Conservation (phyloP, 2,113 vertebrate genomes). For the Leucosticte australis region DNA sequence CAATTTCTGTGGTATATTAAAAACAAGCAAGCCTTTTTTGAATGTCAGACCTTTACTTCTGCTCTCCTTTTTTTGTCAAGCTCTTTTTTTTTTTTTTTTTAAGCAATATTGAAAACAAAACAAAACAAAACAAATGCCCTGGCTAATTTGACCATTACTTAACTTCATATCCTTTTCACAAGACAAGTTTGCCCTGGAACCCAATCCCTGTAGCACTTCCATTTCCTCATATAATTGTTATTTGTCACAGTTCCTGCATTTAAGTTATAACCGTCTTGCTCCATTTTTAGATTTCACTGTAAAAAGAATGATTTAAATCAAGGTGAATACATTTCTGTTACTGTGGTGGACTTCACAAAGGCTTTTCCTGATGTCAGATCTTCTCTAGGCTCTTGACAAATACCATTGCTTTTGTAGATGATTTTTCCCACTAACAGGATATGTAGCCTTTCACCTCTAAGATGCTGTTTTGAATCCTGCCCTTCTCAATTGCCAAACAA, state of each 20-base stretch:
- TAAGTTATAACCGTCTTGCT: background rate
- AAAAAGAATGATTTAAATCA: constrained; percentile 47
- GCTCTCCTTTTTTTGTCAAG: background rate
- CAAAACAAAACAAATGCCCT: background rate
- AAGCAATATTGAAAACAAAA: background rate
- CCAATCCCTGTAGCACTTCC: background rate
- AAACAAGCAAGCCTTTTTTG: background rate
- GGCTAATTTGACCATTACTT: background rate
- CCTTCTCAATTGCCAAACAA: constrained; percentile 33
- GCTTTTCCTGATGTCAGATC: constrained; percentile 31
- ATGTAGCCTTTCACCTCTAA: constrained; percentile 60
- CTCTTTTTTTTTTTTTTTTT: background rate
- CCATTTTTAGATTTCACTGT: constrained; percentile 29
- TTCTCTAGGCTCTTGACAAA: constrained; percentile 31
- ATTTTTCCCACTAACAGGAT: constrained; percentile 62
- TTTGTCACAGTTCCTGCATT: background rate
- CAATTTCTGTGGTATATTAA: background rate
- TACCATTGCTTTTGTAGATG: constrained; percentile 15
- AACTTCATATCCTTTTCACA: constrained; percentile 7
- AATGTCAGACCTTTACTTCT: background rate
- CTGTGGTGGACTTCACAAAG: background rate
- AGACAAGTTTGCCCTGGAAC: background rate
- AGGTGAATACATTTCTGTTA: background rate
- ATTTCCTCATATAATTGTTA: background rate
- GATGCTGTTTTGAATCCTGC: constrained; percentile 42